These are phyloP conservation scores for Myrmophylax atrothorax DNA, from an alignment of 2,113 vertebrate species.

Conservation along the genomic window DNA sequence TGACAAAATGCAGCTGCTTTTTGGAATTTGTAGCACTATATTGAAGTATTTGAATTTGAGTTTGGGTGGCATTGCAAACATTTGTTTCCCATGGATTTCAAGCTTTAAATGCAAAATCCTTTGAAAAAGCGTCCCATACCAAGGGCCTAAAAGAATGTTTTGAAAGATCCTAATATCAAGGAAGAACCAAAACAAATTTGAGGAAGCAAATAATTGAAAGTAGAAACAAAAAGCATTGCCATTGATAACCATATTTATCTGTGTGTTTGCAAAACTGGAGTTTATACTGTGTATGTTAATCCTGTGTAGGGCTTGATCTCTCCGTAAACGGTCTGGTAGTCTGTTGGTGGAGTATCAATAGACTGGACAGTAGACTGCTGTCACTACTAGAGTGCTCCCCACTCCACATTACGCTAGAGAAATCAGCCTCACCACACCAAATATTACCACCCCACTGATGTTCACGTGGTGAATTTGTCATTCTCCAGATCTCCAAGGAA, in stretches of 20 bases:
- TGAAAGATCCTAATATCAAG: neutral
- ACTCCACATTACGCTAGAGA: neutral
- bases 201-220: neutral
- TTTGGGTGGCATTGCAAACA: neutral
- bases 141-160: neutral
- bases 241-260: neutral
- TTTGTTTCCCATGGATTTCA: neutral
- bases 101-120: neutral
- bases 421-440: neutral
- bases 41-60: neutral
- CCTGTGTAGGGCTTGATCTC: neutral
- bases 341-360: too few relatives aligned
- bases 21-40: neutral
- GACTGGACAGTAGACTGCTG: neutral
- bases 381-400: neutral
- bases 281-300: neutral
- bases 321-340: neutral
- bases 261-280: neutral
- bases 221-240: neutral
- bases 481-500: neutral
- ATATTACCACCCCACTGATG: rapidly evolving
- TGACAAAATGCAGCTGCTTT: neutral
- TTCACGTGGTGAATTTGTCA: neutral
- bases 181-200: neutral
- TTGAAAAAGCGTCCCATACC: neutral